Conservation (phyloP, 2,888 invertebrate species). For the Incurvaria masculella region DNA sequence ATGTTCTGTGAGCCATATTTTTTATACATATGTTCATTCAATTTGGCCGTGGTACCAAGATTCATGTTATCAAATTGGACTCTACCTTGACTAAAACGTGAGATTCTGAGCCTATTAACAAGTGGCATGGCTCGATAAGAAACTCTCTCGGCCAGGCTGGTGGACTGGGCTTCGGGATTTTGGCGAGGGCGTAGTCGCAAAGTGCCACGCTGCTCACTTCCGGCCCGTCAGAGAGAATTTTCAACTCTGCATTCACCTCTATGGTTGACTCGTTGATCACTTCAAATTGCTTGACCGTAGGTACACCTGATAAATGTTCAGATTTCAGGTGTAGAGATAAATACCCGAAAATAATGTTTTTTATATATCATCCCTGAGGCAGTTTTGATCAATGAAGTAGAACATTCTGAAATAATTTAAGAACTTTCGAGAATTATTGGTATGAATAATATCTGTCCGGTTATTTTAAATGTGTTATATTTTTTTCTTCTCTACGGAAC, state of each 20-base stretch:
- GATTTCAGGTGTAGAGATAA: too few species aligned
- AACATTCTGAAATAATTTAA: too few species aligned
- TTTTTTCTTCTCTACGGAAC: too few species aligned
- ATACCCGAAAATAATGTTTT: too few species aligned
- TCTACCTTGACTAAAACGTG: constrained; percentile 40
- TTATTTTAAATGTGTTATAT: too few species aligned
- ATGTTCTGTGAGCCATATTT: too few species aligned
- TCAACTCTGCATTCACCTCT: constrained; percentile 47
- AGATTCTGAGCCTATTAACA: constrained; percentile 43
- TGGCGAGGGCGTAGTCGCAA: constrained; percentile 38
- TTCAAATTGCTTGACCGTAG: constrained; percentile 37
- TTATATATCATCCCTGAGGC: too few species aligned
- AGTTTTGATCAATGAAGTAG: too few species aligned
- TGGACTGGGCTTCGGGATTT: constrained; percentile 34
- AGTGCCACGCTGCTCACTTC: constrained; percentile 47
- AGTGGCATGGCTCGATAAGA: constrained; percentile 40
- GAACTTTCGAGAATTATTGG: too few species aligned
- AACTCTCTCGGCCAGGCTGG: constrained; percentile 55
- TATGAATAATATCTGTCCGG: too few species aligned
- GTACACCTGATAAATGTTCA: constrained; percentile 36
- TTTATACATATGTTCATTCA: too few species aligned
- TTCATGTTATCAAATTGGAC: constrained; percentile 7
- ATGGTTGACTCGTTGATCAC: constrained; percentile 56
- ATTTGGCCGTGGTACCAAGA: too few species aligned
- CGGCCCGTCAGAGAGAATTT: constrained; percentile 52